A percentile compares a stretch with the other conserved stretches of the same genome.
Conservation (phyloP, 2,113 vertebrate genomes). For the Xerus inauris region DNA sequence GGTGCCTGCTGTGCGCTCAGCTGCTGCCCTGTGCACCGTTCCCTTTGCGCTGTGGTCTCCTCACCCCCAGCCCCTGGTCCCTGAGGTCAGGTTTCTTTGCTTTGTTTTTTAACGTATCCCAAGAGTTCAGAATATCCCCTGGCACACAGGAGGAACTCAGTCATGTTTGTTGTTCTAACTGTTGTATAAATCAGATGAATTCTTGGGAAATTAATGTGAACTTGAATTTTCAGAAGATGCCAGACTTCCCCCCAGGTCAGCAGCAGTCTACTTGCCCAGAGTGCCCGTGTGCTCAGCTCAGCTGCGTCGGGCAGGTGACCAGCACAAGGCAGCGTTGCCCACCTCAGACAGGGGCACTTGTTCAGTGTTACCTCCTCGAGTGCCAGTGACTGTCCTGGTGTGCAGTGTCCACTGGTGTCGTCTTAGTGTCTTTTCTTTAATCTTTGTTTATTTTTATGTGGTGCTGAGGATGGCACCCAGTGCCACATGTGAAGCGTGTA, state of each 20-base stretch:
- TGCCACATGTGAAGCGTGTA: too few relatives aligned
- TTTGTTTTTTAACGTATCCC: neutral
- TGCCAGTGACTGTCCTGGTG: fast-evolving
- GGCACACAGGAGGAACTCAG: too few relatives aligned
- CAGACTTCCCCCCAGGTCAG: neutral
- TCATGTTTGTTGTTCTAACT: neutral
- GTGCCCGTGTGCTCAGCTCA: too few relatives aligned
- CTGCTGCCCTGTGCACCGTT: too few relatives aligned
- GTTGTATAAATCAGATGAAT: neutral
- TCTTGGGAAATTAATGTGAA: neutral
- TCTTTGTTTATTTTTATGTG: too few relatives aligned
- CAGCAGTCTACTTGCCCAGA: neutral
- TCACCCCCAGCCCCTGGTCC: fast-evolving
- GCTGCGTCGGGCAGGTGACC: fast-evolving
- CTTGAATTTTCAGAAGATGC: neutral
- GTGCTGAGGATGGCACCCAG: too few relatives aligned
- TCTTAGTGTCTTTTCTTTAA: too few relatives aligned
- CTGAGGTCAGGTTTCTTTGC: neutral
- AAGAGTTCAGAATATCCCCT: neutral
- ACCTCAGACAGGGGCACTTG: neutral
- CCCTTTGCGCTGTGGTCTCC: neutral
- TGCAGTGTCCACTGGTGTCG: fast-evolving
- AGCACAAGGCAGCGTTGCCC: neutral
- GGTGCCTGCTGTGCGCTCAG: neutral
- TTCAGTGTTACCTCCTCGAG: fast-evolving